Evolutionary conservation across 2,888 invertebrate genomes (phyloP).

Genomic region (Diloba caeruleocephala): DNA sequence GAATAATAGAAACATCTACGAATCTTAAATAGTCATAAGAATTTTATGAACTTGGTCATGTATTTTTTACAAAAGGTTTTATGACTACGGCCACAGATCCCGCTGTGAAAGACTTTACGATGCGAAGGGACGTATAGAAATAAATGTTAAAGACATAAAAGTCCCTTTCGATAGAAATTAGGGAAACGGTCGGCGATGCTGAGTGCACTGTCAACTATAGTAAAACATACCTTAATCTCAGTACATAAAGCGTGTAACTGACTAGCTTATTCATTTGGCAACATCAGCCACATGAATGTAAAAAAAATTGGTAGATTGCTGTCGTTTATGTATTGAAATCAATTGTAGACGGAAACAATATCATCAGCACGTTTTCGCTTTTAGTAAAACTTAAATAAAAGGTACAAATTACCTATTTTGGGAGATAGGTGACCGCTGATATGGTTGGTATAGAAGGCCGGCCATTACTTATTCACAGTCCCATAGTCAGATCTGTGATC

Average conservation of each 20-base stretch:
- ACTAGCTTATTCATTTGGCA: background rate
- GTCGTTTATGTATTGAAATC: constrained; percentile 16
- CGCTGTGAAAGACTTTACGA: constrained; percentile 71
- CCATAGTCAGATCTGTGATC: too few relatives aligned
- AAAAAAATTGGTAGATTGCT: constrained; percentile 19
- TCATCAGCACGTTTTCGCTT: constrained; percentile 2
- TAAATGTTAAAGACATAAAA: constrained; percentile 49
- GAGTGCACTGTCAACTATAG: constrained; percentile 13
- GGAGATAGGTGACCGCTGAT: too few relatives aligned
- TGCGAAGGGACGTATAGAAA: constrained; percentile 40
- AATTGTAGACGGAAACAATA: constrained; percentile 7
- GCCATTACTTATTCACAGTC: too few relatives aligned
- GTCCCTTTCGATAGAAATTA: constrained; percentile 50
- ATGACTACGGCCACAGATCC: constrained; percentile 58
- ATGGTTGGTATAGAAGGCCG: too few relatives aligned
- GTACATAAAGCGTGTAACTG: constrained; percentile 15
- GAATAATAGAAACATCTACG: constrained; percentile 50
- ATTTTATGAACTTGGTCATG: constrained; percentile 56
- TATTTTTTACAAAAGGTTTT: constrained; percentile 63
- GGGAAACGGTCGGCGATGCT: constrained; percentile 32
- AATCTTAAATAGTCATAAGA: constrained; percentile 63
- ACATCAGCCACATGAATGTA: constrained; percentile 1
- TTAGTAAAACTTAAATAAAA: too few relatives aligned
- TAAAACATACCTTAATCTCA: constrained; percentile 20
- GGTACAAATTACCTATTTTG: too few relatives aligned